phyloP scores from a whole-genome alignment of 2,888 invertebrate species.

The Amorpha juglandis region DNA sequence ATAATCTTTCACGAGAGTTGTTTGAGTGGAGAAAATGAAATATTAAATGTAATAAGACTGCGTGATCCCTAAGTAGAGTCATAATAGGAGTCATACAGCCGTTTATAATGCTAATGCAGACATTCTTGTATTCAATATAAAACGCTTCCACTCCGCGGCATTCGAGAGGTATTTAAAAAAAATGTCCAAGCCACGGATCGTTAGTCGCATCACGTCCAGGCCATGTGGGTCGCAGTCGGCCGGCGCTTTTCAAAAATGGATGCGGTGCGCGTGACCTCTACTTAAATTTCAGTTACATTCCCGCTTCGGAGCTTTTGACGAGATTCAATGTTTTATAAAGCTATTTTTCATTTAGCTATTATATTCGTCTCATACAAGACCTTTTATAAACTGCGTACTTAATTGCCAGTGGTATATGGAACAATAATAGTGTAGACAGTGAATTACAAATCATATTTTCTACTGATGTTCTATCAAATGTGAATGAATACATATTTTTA shows the following conservation, averaged over 20 bases:
- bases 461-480: no score
- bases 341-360: background rate
- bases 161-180: slow-evolving; percentile 22
- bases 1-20: no score
- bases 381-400: no score
- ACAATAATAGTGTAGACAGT: no score
- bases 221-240: slow-evolving; percentile 45
- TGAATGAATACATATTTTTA: no score
- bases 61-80: background rate
- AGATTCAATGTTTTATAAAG: background rate
- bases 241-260: slow-evolving; percentile 51
- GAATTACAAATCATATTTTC: no score
- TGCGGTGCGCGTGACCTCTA: slow-evolving; percentile 44
- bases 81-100: background rate
- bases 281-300: slow-evolving; percentile 24
- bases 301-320: slow-evolving; percentile 10
- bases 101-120: background rate
- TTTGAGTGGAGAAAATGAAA: no score
- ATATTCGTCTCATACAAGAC: no score
- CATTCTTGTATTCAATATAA: slow-evolving; percentile 23
- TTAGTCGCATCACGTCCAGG: slow-evolving; percentile 42
- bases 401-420: no score
- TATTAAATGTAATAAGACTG: background rate
- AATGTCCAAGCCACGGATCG: slow-evolving; percentile 20
- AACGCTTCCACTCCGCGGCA: slow-evolving; percentile 14